These are phyloP conservation scores for Proterorhinus semilunaris DNA, from an alignment of 2,113 vertebrate species.

Conservation along the genomic window DNA sequence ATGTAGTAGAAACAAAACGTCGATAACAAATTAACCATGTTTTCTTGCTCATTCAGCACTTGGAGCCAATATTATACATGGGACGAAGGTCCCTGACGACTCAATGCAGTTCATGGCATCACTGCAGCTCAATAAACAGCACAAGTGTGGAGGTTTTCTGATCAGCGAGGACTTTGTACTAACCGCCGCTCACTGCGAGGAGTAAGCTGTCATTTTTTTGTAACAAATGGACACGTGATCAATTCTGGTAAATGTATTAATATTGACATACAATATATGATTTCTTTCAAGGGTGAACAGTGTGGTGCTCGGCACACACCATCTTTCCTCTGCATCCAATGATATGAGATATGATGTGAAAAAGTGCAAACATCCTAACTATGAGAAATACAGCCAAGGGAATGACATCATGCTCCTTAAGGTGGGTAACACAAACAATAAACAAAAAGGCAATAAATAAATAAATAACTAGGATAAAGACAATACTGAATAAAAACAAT, in stretches of 20 bases:
- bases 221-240: not conserved
- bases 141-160: conserved; percentile 73
- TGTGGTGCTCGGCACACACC: conserved; percentile 55
- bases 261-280: not conserved
- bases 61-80: conserved; percentile 71
- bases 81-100: conserved; percentile 44
- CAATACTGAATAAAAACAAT: not conserved
- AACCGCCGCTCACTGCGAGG: conserved; percentile 70
- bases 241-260: not conserved
- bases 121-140: conserved; percentile 16
- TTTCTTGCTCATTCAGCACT: conserved; percentile 6
- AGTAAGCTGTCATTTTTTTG: not conserved
- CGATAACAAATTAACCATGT: not conserved
- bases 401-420: conserved; percentile 70
- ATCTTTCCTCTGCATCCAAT: conserved; percentile 13
- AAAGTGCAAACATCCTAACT: conserved; percentile 23
- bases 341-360: conserved; percentile 15
- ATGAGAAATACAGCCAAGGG: rapidly evolving
- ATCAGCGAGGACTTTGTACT: conserved; percentile 65
- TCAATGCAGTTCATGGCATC: conserved; percentile 74
- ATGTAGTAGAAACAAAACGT: not conserved
- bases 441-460: no score
- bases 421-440: conserved; percentile 27
- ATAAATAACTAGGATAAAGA: not conserved
- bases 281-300: not conserved